Base-by-base conservation (phyloP, 2,797 vertebrate genomes). In the Brotula barbata region DNA sequence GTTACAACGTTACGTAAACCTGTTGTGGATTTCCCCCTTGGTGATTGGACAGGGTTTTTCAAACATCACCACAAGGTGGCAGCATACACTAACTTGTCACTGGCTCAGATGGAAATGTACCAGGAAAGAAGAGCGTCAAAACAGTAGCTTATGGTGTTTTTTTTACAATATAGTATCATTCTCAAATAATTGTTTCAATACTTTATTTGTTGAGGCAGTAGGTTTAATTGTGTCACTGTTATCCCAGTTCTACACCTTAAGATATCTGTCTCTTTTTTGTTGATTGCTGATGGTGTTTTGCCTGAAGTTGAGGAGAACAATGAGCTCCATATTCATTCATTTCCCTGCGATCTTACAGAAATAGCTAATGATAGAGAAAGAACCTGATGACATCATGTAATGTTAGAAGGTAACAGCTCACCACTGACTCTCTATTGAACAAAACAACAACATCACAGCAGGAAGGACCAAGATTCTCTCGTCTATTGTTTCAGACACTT, bases 31-130 rank as follows among this genome's bases (percentile, higher is more conserved):
- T 28, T 28, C 25, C 34, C 9, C 9, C 13, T 7, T 36, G 34
- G 34, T 36, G 37, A n/a, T n/a, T 39, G 5, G n/a, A 42, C 7
- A 11, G n/a, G 43, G 46, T 48, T 4, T 81, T 45, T 53, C n/a
- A 1, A 4, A 33, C 40, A 1, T n/a, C 36, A n/a, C 85, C 89
- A 88, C 62, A 15, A 77, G 88, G 56, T 82, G 86, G 84, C 85
- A 80, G 78, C 65, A 56, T 69, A 21, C 16, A 14, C 50, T 23
- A 6, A 77, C 53, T 8, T 40, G 15, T 21, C 6, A 12, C 4
- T 19, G 1, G 9, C 12, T 31, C 13, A 25, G 21, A 5, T 15
- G 21, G 17, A 37, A 46, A 52, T 3, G 2, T 2, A 22, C 33
- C 22, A 44, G 1, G 14, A 17, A 7, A 25, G 17, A 49, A 47